phyloP scores from a whole-genome alignment of 2,113 vertebrate genomes.

The Ciconia stormi region DNA sequence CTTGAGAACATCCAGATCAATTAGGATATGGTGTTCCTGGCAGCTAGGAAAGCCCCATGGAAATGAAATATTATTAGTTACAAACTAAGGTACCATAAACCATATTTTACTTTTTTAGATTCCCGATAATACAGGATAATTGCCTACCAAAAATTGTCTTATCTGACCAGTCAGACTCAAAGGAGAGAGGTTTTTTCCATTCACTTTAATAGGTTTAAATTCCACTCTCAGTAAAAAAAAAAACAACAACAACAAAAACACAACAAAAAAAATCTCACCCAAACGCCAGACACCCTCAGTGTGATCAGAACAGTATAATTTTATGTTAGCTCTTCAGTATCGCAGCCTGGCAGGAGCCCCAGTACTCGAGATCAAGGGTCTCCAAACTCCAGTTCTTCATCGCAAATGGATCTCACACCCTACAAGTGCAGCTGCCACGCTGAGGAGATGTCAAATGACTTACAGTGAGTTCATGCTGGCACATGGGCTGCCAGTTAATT shows the following conservation, averaged over 20 bases:
- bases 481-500: not conserved
- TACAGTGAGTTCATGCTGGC: not conserved
- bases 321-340: not conserved
- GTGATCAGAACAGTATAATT: not conserved
- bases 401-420: fast-evolving
- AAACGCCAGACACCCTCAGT: not conserved
- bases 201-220: not conserved
- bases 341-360: not conserved
- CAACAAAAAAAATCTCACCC: not conserved
- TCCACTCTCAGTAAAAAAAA: not conserved
- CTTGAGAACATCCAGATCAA: not conserved
- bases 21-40: not conserved
- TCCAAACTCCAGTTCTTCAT: not conserved
- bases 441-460: not conserved
- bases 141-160: not conserved
- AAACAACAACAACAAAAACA: too few species aligned
- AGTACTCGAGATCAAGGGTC: not conserved
- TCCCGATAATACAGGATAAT: not conserved
- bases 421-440: fast-evolving
- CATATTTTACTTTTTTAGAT: not conserved
- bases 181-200: not conserved
- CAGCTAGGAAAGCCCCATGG: not conserved
- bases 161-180: not conserved
- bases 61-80: not conserved
- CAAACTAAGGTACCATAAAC: not conserved